Conservation (phyloP, 1,140 invertebrate genomes). For the Apocrypta bakeri region DNA sequence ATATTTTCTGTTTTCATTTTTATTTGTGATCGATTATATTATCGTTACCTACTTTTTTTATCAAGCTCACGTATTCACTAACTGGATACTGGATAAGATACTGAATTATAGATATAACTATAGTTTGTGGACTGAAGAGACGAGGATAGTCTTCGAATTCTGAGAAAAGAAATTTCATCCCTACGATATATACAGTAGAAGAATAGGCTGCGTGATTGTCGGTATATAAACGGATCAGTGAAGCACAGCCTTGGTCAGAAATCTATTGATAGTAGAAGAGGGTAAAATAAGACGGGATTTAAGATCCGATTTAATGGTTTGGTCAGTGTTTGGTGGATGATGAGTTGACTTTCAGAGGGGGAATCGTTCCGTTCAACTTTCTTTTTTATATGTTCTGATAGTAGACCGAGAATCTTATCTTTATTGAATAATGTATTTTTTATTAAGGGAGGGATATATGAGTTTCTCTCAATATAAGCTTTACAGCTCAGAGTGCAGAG, state of each 20-base stretch:
- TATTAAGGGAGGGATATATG: background rate
- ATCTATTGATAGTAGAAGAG: background rate
- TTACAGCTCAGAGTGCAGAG: background rate
- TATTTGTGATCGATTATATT: no score
- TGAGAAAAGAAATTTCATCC: constrained; percentile 7
- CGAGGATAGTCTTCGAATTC: background rate
- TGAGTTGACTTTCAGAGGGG: background rate
- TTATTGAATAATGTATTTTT: constrained; percentile 26
- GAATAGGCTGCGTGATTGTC: background rate
- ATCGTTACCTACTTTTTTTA: no score
- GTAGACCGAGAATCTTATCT: background rate
- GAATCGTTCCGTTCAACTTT: background rate
- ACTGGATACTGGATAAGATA: background rate
- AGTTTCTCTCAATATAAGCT: background rate
- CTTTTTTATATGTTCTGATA: background rate
- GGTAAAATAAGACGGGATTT: constrained; percentile 9
- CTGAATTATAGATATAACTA: background rate
- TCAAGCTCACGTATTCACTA: background rate
- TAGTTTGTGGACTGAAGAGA: no score
- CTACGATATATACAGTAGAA: background rate
- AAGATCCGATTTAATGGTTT: background rate
- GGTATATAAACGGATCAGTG: constrained; percentile 19
- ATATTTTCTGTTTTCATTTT: no score
- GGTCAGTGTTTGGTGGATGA: background rate
- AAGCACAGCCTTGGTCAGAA: background rate